Evolutionary conservation across 1,140 invertebrate genomes (phyloP), one percentile per base, ranked within the genome.

Genomic region (Harpegnathos saltator): DNA sequence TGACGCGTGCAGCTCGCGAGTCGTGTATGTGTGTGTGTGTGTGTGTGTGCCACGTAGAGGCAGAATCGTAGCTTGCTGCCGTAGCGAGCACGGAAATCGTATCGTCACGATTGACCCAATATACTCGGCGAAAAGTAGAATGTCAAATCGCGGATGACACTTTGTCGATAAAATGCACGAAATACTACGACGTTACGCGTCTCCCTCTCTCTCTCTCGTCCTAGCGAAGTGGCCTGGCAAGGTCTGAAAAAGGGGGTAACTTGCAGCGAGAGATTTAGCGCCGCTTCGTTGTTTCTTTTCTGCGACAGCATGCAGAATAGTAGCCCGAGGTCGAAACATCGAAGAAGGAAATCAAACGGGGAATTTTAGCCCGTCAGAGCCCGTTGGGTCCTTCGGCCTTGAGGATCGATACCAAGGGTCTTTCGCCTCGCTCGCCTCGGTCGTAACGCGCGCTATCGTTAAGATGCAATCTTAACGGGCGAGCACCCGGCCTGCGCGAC

Each of bases 371-470:
- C 38, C n/a, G 56, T 38, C 61, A 29, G 19, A n/a, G n/a, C n/a
- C n/a, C 14, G 48, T 33, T 19, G n/a, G 24, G n/a, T 3, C 26
- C 44, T 44, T 62, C 78, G 66, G 33, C 72, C 82, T 87, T 85
- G 82, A 87, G 82, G 44, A 87, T 85, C 87, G 85, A 82, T 85
- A 87, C 22, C 19, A 56, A 61, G 63, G 77, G 85, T 87, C 82
- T 88, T 88, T 88, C 85, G 87, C 83, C 83, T 14, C 72, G 24
- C 12, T 59, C 24, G 52, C 24, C 72, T n/a, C n/a, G n/a, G n/a
- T n/a, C n/a, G n/a, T n/a, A n/a, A n/a, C n/a, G 48, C 77, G 78
- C 66, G 72, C 87, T 63, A 74, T 82, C 83, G 63, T 86, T 86
- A 87, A 82, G 61, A 88, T 88, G 50, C 69, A 54, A 88, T 88